Base-by-base conservation (phyloP, 2,113 vertebrate species). In the Scatophagus argus region DNA sequence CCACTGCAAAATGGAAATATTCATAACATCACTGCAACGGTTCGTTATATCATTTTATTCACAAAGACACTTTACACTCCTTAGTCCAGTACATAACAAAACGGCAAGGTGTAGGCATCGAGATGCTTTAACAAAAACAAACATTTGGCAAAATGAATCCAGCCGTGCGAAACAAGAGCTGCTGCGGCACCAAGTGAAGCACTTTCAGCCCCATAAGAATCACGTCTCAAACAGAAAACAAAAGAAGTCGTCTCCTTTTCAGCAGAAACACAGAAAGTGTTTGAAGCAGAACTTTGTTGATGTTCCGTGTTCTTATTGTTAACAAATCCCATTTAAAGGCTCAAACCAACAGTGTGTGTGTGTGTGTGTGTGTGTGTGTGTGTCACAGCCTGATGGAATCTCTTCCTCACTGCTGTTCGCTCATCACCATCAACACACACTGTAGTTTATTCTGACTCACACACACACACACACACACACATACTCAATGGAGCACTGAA, bases 11-110 rank as follows among this genome's bases (percentile, higher is more conserved):
- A n/a, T 11, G 12, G 11, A 44, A 6, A n/a, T 29, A 17, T 23
- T 23, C 2, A 36, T n/a, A 52, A 46, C 29, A 29, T n/a, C n/a
- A 62, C 11, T 16, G 6, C 44, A 62, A 10, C 8, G 46, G 44
- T 77, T 75, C 69, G 58, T 44, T 63, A 23, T 12, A 49, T 8
- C 21, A 31, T 68, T 87, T 89, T 87, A 85, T 85, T 85, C 64
- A 74, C 49, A 79, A 70, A 44, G 39, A 81, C 81, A 86, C 60
- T 25, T 67, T 49, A 47, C 10, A 52, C 78, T 56, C 21, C 19
- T 49, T 32, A 61, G 10, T 61, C 66, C 16, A 49, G 4, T 0
- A 77, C 21, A 9, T 52, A 60, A 74, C 54, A 65, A 74, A 89
- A 62, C 62, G 62, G 31, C 32, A 12, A 23, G 43, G 55, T 79